Percentiles rank a stretch among this genome's conserved stretches.
phyloP scores from a whole-genome alignment of 2,888 invertebrate genomes.

The Entomobrya proxima region DNA sequence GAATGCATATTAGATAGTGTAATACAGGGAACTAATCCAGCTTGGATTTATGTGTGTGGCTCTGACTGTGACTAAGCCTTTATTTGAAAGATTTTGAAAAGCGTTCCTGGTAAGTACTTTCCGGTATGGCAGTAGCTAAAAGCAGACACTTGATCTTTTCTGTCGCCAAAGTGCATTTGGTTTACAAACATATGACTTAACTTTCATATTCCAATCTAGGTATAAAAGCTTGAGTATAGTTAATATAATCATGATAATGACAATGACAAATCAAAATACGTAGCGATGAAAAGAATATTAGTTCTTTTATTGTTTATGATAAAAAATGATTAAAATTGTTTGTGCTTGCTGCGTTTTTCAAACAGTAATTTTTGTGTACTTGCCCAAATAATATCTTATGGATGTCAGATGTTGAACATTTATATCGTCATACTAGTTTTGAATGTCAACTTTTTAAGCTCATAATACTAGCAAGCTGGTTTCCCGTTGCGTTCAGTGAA shows the following conservation, averaged over 20 bases:
- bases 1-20: neutral
- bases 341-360: conserved; percentile 34
- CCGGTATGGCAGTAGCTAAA: conserved; percentile 35
- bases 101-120: conserved; percentile 43
- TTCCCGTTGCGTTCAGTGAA: conserved; percentile 30
- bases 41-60: conserved; percentile 21
- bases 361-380: conserved; percentile 11
- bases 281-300: conserved; percentile 44
- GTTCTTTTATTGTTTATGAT: conserved; percentile 43
- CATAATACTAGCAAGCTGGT: conserved; percentile 9
- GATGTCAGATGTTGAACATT: neutral
- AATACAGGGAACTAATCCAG: neutral
- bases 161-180: conserved; percentile 46
- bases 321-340: conserved; percentile 14
- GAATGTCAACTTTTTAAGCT: conserved; percentile 8
- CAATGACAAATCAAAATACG: conserved; percentile 22
- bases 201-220: neutral
- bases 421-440: neutral
- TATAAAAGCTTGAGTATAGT: neutral
- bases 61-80: conserved; percentile 29
- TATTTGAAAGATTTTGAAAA: conserved; percentile 28
- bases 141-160: conserved; percentile 48
- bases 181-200: conserved; percentile 52
- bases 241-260: conserved; percentile 9
- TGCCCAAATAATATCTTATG: neutral